Conservation (phyloP, 1,140 invertebrate genomes). For the Hyles euphorbiae region DNA sequence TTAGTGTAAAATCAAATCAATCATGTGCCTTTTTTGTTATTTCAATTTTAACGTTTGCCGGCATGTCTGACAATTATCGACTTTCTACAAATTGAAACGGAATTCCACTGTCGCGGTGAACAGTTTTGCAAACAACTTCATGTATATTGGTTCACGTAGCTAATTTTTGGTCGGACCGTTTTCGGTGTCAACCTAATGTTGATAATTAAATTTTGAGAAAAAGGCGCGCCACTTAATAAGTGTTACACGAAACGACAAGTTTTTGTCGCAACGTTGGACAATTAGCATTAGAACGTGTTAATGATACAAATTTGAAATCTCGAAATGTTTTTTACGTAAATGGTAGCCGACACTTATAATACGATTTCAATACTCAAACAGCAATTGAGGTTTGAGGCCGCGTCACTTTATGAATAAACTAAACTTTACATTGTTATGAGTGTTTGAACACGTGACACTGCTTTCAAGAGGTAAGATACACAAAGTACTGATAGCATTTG, state of each 20-base stretch:
- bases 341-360: conserved; percentile 21
- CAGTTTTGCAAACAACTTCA: conserved; percentile 47
- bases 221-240: conserved; percentile 60
- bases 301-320: conserved; percentile 56
- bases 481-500: too few relatives aligned
- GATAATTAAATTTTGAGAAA: conserved; percentile 72
- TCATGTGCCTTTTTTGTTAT: conserved; percentile 28
- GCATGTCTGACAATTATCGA: conserved; percentile 41
- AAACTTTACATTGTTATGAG: too few relatives aligned
- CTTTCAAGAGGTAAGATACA: too few relatives aligned
- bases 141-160: conserved; percentile 20
- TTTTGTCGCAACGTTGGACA: conserved; percentile 48
- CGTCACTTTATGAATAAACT: too few relatives aligned
- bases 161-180: conserved; percentile 33
- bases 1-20: conserved; percentile 46
- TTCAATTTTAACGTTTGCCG: conserved; percentile 20
- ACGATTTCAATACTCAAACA: too few relatives aligned
- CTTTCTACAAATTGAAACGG: conserved; percentile 55
- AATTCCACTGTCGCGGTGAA: conserved; percentile 36
- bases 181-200: conserved; percentile 58
- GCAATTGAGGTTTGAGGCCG: too few relatives aligned
- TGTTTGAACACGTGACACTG: too few relatives aligned
- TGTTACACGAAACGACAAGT: conserved; percentile 56
- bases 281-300: conserved; percentile 66
- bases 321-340: conserved; percentile 40